Base-by-base conservation (phyloP, 2,797 vertebrate species). In the Phoeniculus purpureus region DNA sequence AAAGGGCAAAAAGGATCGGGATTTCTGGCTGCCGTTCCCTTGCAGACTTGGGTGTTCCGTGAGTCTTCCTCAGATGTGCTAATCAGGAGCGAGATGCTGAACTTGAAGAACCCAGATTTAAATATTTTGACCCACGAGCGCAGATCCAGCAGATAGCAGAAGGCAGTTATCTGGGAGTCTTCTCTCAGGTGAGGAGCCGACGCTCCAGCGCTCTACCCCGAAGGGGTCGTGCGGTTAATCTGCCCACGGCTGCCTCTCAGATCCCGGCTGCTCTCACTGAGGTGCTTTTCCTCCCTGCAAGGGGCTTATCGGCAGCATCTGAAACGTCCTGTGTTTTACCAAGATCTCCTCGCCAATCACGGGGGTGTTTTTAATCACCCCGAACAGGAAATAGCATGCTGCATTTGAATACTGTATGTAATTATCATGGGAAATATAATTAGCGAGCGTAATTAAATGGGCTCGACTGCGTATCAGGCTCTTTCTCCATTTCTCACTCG, bases 391-490 rank as follows among this genome's bases (percentile, higher is more conserved):
- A 96, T 86, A 19, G 96, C 91, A 94, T 88, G 93, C 85, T 95
- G 87, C 80, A 94, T 95, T 94, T 92, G 92, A 95, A 96, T 97
- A 93, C 95, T 88, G 81, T 86, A 29, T 93, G 54, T 89, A 93
- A 96, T 96, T 96, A 96, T 96, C 92, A 93, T 95, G 94, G 94
- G 95, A 96, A 96, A 96, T 96, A 94, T 95, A 96, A 97, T 97
- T 96, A 96, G 94, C 84, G 75, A 87, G 90, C 32, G 3, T 96
- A 97, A 97, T 97, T 96, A 96, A 96, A 94, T 86, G 90, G 93
- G 93, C 73, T 96, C 88, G 92, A 93, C 90, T 91, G 92, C 59
- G 3, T 91, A 94, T 96, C 94, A 45, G 94, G 22, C 92, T 50
- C 47, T 61, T 94, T 92, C 95, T 95, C 65, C 10, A 91, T 93